Percentiles rank a stretch among this genome's conserved stretches.
These are phyloP conservation scores for Zosterops borbonicus DNA, from an alignment of 2,113 vertebrate genomes.

Conservation along the genomic window DNA sequence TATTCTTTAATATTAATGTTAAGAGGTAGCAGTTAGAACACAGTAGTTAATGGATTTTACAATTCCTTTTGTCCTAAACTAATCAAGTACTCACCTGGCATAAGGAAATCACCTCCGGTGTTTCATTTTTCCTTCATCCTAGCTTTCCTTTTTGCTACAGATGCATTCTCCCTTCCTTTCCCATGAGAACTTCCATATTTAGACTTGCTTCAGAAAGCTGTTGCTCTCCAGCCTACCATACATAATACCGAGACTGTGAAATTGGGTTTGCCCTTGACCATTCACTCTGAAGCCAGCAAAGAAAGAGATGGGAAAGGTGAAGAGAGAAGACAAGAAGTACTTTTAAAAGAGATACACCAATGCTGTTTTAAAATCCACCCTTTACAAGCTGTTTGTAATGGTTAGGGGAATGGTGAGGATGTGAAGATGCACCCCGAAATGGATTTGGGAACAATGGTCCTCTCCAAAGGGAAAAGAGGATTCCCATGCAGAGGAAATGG, in stretches of 20 bases:
- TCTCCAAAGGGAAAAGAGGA: not conserved
- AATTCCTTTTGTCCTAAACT: not conserved
- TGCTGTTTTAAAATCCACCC: not conserved
- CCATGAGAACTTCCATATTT: not conserved
- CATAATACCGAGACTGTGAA: constrained; percentile 2
- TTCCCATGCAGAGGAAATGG: not conserved
- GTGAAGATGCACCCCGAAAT: not conserved
- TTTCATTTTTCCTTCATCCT: not conserved
- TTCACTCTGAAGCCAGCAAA: not conserved
- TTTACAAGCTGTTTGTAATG: not conserved
- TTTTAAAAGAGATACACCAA: not conserved
- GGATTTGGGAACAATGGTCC: not conserved
- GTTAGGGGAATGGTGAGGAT: not conserved
- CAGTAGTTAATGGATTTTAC: not conserved
- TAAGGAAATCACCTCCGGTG: not conserved
- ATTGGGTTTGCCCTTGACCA: not conserved
- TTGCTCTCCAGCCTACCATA: constrained; percentile 32
- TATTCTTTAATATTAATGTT: not conserved
- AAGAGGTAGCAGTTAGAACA: not conserved
- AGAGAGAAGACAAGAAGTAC: not conserved
- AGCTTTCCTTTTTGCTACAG: not conserved
- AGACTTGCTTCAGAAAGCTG: constrained; percentile 5
- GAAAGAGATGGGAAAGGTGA: not conserved
- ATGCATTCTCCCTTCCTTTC: not conserved
- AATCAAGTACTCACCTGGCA: not conserved